Base-by-base conservation (phyloP, 1,140 invertebrate species). In the Bombus huntii region DNA sequence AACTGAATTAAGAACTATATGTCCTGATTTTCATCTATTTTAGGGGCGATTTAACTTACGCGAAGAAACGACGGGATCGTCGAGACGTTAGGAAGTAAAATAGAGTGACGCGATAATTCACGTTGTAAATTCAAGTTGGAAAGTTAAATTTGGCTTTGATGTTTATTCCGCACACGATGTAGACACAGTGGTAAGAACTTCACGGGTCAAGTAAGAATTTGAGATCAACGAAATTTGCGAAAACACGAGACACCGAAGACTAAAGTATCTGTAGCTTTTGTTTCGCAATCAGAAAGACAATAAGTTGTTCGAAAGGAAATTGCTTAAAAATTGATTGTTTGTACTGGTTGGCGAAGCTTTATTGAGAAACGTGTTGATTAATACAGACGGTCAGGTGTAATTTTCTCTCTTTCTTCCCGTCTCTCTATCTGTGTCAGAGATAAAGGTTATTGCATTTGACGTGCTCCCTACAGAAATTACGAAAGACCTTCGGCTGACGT, bases 391-490 rank as follows among this genome's bases (percentile, higher is more conserved):
- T 68, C n/a, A 18, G 12, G 31, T 22, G 62, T 66, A 65, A 62
- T 77, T 65, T 47, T 53, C 42, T 18, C 31, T 25, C 13, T 76
- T 71, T 37, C 25, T 44, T 39, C 4, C 42, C 66, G 1, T 25
- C 25, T 18, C 8, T 70, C 44, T 65, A 37, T 53, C 65, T n/a
- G 31, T 53, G 25, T 39, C 22, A 39, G 44, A 18, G 28, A 70
- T 53, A 70, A 80, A 47, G 44, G 2, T 70, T 37, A 70, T 47
- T 47, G 42, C 34, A 34, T 79, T 65, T 68, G 78, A 70, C 78
- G 66, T 18, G 31, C 44, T 39, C 28, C 65, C 31, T 70, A 12
- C 66, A 53, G 78, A 70, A 80, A 80, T 68, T 80, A 37, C 42
- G 44, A 53, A 39, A 53, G 44, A n/a, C 57, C 34, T 39, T 37